These are phyloP conservation scores for Cabera pusaria DNA, from an alignment of 2,888 invertebrate genomes.

Conservation along the genomic window DNA sequence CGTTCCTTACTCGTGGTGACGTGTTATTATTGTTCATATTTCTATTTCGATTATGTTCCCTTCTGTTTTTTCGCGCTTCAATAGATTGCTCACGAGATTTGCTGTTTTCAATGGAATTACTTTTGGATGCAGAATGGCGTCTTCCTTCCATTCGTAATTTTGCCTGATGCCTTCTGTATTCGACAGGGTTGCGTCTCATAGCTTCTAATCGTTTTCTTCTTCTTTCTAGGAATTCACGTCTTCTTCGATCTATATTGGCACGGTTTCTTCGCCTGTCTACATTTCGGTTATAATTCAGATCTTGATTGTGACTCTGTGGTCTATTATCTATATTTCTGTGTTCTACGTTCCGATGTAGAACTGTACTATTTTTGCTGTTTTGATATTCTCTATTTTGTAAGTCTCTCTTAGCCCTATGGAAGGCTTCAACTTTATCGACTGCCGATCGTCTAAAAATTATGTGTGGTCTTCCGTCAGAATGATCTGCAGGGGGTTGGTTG, in stretches of 20 bases:
- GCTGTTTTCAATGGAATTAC: constrained; percentile 57
- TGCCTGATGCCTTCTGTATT: constrained; percentile 62
- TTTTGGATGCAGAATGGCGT: constrained; percentile 46
- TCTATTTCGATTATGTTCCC: constrained; percentile 49
- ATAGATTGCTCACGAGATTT: constrained; percentile 51
- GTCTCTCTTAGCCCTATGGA: constrained; percentile 64
- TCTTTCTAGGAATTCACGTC: constrained; percentile 63
- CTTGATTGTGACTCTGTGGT: constrained; percentile 64
- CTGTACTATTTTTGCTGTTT: too few species aligned
- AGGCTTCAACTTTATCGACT: constrained; percentile 73
- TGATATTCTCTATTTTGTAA: constrained; percentile 39
- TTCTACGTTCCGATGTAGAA: too few species aligned
- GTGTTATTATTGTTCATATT: constrained; percentile 36
- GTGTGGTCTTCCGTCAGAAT: constrained; percentile 81
- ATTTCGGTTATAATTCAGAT: constrained; percentile 50
- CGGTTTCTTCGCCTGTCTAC: constrained; percentile 73
- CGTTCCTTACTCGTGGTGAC: constrained; percentile 55
- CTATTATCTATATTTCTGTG: constrained; percentile 71
- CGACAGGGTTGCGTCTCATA: constrained; percentile 65
- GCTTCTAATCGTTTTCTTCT: constrained; percentile 61
- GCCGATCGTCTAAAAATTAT: constrained; percentile 87
- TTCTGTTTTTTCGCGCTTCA: constrained; percentile 39
- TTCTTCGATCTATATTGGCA: constrained; percentile 81
- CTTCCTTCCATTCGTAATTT: constrained; percentile 62
- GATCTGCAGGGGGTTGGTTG: constrained; percentile 70